Evolutionary conservation across 1,140 invertebrate genomes (phyloP), one percentile per base, ranked within the genome.

Genomic region (Nomia melanderi): DNA sequence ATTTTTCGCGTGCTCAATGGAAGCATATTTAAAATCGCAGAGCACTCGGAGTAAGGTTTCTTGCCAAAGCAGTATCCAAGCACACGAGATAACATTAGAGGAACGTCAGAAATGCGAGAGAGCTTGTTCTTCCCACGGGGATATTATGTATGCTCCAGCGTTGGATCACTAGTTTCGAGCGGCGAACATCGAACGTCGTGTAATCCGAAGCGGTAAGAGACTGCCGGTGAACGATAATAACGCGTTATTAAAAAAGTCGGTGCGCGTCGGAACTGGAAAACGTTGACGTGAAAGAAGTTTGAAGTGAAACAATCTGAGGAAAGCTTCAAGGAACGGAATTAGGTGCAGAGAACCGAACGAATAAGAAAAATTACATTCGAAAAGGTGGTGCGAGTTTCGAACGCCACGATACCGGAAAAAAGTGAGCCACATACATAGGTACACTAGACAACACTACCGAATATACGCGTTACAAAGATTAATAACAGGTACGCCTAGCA

Each of bases 401-500:
- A 11, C 39, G 64, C 36, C 44, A 23, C n/a, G 33, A 36, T 54
- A 66, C n/a, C 14, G 14, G 54, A 17, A 23, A n/a, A n/a, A n/a
- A n/a, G n/a, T n/a, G n/a, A n/a, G 27, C 23, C 47, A 69, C 27
- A 33, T 71, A 78, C 71, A 75, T 66, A 75, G 60, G 66, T 66
- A 67, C 72, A 64, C 50, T 64, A 59, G 25, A 67, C 59, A 79
- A 63, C 67, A 77, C 78, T 59, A 50, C n/a, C 57, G 39, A 78
- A 14, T 56, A 29, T 44, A 59, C 53, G 53, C 31, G 53, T 56
- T 39, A 59, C n/a, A 20, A 44, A 74, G 59, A 74, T 74, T 74
- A 76, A 67, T 78, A 78, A 73, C 77, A 66, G 54, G 71, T 73
- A 78, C 47, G 64, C 57, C n/a, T 60, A 33, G 56, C 57, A 63